These are phyloP conservation scores for Nemoura dubitans DNA, from an alignment of 2,888 invertebrate species.

Conservation along the genomic window DNA sequence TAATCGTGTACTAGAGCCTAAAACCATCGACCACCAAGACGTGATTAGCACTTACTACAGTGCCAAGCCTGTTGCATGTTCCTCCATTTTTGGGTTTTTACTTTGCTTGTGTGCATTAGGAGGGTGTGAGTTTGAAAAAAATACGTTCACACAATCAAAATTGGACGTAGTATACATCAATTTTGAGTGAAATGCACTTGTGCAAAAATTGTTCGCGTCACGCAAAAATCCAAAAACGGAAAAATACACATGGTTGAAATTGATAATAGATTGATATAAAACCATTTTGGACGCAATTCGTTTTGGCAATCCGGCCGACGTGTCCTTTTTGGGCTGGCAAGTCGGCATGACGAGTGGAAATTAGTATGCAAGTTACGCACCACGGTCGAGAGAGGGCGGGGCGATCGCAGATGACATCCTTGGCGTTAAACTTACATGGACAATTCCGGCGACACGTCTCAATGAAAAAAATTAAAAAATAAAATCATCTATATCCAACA, in stretches of 20 bases:
- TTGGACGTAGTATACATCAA: too few species aligned
- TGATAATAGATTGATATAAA: not conserved
- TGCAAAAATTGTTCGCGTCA: not conserved
- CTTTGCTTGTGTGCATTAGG: not conserved
- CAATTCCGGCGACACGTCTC: not conserved
- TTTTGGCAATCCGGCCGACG: not conserved
- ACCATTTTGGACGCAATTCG: not conserved
- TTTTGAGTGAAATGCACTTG: not conserved
- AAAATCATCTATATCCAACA: not conserved
- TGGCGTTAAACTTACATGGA: slow-evolving; percentile 43
- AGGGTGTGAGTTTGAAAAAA: not conserved
- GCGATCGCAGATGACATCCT: slow-evolving; percentile 45
- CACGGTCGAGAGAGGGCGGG: slow-evolving; percentile 21
- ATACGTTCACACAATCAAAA: too few species aligned
- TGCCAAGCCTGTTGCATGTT: not conserved
- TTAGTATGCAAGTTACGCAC: slow-evolving; percentile 40
- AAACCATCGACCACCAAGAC: not conserved
- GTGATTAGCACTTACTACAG: slow-evolving; percentile 5
- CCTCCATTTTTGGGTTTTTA: slow-evolving; percentile 5
- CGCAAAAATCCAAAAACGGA: slow-evolving; percentile 39
- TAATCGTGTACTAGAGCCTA: slow-evolving; percentile 7
- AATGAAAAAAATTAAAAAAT: not conserved
- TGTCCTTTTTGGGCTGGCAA: not conserved
- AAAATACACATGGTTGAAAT: slow-evolving; percentile 16
- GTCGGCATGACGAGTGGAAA: not conserved